Conservation (phyloP, 2,888 invertebrate genomes). For the Scaeva pyrastri region DNA sequence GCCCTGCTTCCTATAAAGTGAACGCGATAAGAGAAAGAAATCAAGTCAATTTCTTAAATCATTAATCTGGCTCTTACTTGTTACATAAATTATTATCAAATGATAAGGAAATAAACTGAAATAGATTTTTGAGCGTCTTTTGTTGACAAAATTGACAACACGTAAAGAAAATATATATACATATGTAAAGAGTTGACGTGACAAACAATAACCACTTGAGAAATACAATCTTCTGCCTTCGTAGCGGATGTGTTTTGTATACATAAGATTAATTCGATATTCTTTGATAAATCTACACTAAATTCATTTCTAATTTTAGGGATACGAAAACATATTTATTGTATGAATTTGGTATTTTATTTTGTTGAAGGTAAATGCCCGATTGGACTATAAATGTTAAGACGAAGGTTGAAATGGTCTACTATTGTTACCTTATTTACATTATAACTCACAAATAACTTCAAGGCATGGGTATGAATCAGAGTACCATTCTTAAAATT, state of each 20-base stretch:
- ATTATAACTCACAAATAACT: too few relatives aligned
- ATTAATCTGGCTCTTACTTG: constrained; percentile 36
- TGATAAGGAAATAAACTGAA: constrained; percentile 38
- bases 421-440: too few relatives aligned
- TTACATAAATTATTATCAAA: constrained; percentile 41
- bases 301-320: too few relatives aligned
- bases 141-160: constrained; percentile 6
- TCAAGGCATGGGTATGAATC: too few relatives aligned
- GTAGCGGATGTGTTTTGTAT: constrained; percentile 38
- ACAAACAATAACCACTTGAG: constrained; percentile 48
- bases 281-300: background rate
- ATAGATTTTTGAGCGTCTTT: constrained; percentile 23
- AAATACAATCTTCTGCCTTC: constrained; percentile 9
- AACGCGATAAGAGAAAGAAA: constrained; percentile 14
- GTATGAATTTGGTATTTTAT: too few relatives aligned
- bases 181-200: constrained; percentile 12
- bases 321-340: too few relatives aligned
- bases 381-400: background rate
- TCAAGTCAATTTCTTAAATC: constrained; percentile 16
- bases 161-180: background rate
- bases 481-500: too few relatives aligned
- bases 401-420: too few relatives aligned
- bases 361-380: too few relatives aligned
- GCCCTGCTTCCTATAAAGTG: constrained; percentile 87
- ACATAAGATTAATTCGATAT: constrained; percentile 3